These are phyloP conservation scores for Zaprionus davidi DNA, from an alignment of 1,140 invertebrate genomes.

Conservation along the genomic window DNA sequence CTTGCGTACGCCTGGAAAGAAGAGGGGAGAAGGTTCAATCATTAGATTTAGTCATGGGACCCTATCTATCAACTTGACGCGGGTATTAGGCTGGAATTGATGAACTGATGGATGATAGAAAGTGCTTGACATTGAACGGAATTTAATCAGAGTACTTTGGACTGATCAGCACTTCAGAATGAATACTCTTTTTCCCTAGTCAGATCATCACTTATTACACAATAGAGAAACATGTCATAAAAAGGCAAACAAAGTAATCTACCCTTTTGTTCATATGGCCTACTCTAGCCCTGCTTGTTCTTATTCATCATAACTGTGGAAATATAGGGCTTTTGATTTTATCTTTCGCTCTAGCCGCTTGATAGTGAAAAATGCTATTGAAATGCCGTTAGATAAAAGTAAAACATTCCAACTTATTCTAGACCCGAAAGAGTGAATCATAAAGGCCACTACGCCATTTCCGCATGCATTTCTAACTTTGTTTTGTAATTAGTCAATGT, in stretches of 20 bases:
- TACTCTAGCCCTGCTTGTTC: slow-evolving; percentile 9
- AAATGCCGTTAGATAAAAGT: slow-evolving; percentile 28
- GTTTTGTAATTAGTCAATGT: slow-evolving; percentile 4
- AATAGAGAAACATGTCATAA: slow-evolving; percentile 30
- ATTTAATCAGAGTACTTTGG: not conserved
- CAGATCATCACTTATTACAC: slow-evolving; percentile 38
- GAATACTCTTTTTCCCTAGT: not conserved
- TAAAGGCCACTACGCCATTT: slow-evolving; percentile 21
- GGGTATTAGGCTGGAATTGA: slow-evolving; percentile 2
- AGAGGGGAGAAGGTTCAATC: not conserved
- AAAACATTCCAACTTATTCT: slow-evolving; percentile 13
- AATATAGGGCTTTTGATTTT: slow-evolving; percentile 49
- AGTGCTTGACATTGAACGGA: slow-evolving; percentile 8
- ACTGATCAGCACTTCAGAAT: not conserved
- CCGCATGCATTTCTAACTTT: slow-evolving; percentile 2
- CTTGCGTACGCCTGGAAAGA: slow-evolving; percentile 61
- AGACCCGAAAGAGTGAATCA: slow-evolving; percentile 53
- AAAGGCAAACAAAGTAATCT: slow-evolving; percentile 38
- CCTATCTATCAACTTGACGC: slow-evolving; percentile 39
- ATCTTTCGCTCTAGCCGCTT: slow-evolving; percentile 37
- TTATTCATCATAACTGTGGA: slow-evolving; percentile 6
- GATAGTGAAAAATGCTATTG: slow-evolving; percentile 49
- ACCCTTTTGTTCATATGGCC: not conserved
- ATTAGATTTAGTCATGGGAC: slow-evolving; percentile 9
- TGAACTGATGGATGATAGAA: slow-evolving; percentile 14